A percentile compares a stretch with the other conserved stretches of the same genome.
Conservation (phyloP, 2,888 invertebrate species). For the Auanema freiburgensis region DNA sequence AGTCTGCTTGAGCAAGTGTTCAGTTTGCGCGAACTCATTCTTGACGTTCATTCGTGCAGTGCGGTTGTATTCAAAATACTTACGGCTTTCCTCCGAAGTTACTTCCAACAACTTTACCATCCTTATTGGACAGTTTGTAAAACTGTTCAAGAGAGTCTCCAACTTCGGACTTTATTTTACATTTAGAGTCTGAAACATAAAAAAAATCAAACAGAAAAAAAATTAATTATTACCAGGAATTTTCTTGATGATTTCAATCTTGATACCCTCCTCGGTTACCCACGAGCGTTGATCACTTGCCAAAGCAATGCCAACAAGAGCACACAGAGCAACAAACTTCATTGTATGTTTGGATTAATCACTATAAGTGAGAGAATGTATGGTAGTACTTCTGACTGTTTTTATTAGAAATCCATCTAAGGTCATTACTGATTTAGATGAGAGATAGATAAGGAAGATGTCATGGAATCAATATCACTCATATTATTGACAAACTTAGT, state of each 20-base stretch:
- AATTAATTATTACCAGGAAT: slow-evolving; percentile 45
- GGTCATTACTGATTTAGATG: too few species aligned
- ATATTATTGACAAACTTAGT: too few species aligned
- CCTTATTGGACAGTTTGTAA: slow-evolving; percentile 58
- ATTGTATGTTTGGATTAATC: not conserved
- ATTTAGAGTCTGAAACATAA: slow-evolving; percentile 49
- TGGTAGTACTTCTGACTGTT: too few species aligned
- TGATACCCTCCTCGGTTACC: slow-evolving; percentile 61
- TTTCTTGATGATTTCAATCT: slow-evolving; percentile 63
- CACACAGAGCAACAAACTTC: slow-evolving; percentile 5
- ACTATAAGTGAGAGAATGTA: too few species aligned
- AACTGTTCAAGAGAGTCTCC: slow-evolving; percentile 62
- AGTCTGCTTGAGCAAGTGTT: not conserved
- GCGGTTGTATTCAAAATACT: slow-evolving; percentile 6
- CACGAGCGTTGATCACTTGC: slow-evolving; percentile 48
- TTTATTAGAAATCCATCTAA: too few species aligned
- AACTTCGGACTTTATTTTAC: slow-evolving; percentile 53
- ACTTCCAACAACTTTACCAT: slow-evolving; percentile 60
- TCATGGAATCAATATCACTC: too few species aligned
- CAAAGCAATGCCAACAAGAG: slow-evolving; percentile 13
- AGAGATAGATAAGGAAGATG: too few species aligned
- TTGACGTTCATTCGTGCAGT: slow-evolving; percentile 4
- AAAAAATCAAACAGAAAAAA: not conserved
- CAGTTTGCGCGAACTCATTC: not conserved
- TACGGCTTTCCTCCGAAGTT: slow-evolving; percentile 61